A percentile compares a stretch with the other conserved stretches of the same genome.
phyloP scores from a whole-genome alignment of 2,113 vertebrate species.

The Upupa epops region DNA sequence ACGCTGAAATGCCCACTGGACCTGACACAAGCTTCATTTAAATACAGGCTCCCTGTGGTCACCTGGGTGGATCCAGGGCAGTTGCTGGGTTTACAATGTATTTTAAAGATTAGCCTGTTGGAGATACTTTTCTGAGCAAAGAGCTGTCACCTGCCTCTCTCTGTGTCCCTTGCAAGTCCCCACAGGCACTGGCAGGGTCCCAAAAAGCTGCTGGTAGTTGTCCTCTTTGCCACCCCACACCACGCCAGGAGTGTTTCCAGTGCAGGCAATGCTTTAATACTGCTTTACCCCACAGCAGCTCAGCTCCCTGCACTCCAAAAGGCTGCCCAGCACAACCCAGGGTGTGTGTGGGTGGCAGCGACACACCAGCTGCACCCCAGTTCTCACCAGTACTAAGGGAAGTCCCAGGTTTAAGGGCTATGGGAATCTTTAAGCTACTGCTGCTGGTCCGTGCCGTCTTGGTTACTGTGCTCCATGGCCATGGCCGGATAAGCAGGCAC shows the following conservation, averaged over 20 bases:
- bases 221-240: background rate
- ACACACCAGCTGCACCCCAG: fast-evolving
- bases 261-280: no score
- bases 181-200: background rate
- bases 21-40: background rate
- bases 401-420: fast-evolving
- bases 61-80: background rate
- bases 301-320: background rate
- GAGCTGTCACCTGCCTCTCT: background rate
- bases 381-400: background rate
- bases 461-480: background rate
- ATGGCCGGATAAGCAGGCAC: fast-evolving
- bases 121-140: background rate
- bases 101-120: background rate
- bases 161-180: fast-evolving
- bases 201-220: background rate
- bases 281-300: background rate
- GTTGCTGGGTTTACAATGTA: background rate
- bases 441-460: fast-evolving
- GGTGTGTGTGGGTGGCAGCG: background rate
- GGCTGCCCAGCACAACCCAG: fast-evolving
- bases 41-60: fast-evolving
- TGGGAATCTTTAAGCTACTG: fast-evolving
- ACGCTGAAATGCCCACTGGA: background rate
- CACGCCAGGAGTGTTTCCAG: background rate